Evolutionary conservation across 2,113 vertebrate genomes (phyloP), one percentile per base, ranked within the genome.

Genomic region (Chamaea fasciata): DNA sequence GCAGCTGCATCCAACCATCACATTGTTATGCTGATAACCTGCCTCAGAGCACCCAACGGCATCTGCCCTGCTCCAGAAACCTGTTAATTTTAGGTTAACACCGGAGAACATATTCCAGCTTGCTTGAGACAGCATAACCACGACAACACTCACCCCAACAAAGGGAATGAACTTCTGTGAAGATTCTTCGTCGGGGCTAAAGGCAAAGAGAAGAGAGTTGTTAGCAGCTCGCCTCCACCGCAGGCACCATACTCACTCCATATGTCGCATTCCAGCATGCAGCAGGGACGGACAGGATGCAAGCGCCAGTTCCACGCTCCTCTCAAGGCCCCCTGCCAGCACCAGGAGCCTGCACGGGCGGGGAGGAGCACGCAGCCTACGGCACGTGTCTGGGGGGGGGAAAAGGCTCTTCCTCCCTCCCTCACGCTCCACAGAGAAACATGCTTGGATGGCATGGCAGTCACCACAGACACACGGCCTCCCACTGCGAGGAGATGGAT

Each of bases 101-200:
- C 60, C 30, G 33, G 15, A 14, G 21, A 63, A 30, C 26, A 6
- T 8, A 67, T 3, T 41, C 42, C 17, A 64, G 35, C 19, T 39
- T n/a, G 35, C 30, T 64, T 12, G 17, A 91, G 24, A 12, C 63
- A 21, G 11, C 4, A 2, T 10, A 24, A 55, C 52, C 5, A 11
- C 6, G 5, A 5, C 17, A 37, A 73, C 63, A 98, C 99, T 98
- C 97, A 99, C 99, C 96, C 99, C 99, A 0, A 99, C 98, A 64
- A 99, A 99, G 37, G 99, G 99, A 96, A 99, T 99, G 97, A 99
- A 99, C 92, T 99, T 99, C 98, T 99, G 99, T 11, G 99, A 99
- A 5, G 99, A 99, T 90, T 99, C 99, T 97, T 99, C 99, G 1
- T 99, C 99, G 17, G 99, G 99, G 98, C 99, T 99, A 96, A 69